A percentile compares a stretch with the other conserved stretches of the same genome.
These are phyloP conservation scores for Pteria penguin DNA, from an alignment of 2,888 invertebrate genomes.

Conservation along the genomic window DNA sequence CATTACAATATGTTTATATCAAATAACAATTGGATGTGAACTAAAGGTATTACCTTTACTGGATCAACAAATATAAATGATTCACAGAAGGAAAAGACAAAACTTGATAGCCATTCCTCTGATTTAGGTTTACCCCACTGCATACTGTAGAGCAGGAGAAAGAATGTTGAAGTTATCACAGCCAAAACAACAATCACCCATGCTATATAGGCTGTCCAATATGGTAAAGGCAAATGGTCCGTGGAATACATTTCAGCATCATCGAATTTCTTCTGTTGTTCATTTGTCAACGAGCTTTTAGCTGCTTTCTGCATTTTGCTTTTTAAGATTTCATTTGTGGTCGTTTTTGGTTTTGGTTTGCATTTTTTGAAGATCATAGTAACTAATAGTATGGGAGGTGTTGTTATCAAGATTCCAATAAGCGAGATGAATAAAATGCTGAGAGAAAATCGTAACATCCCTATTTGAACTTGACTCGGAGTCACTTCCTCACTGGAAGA, in stretches of 20 bases:
- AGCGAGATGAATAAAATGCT: conserved; percentile 54
- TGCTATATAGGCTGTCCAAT: conserved; percentile 56
- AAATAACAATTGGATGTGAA: no score
- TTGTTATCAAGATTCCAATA: conserved; percentile 59
- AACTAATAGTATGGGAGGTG: conserved; percentile 56
- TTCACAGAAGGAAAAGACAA: conserved; percentile 55
- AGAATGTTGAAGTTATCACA: conserved; percentile 53
- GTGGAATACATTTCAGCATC: conserved; percentile 11
- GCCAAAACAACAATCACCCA: conserved; percentile 55
- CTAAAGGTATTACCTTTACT: conserved; percentile 50
- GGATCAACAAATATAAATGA: conserved; percentile 58
- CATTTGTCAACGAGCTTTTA: not conserved
- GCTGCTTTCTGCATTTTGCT: not conserved
- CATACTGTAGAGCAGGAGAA: conserved; percentile 58
- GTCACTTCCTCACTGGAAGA: conserved; percentile 46
- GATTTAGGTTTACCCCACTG: conserved; percentile 61
- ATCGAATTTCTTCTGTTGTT: not conserved
- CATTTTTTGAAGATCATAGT: conserved; percentile 57
- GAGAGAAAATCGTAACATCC: conserved; percentile 47
- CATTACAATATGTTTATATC: no score
- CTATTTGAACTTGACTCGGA: conserved; percentile 46
- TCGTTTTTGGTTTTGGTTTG: conserved; percentile 16
- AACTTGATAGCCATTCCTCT: conserved; percentile 57
- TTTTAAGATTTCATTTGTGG: not conserved
- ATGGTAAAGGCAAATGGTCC: conserved; percentile 45